phyloP scores from a whole-genome alignment of 2,888 invertebrate genomes.

The Ligdia adustata region DNA sequence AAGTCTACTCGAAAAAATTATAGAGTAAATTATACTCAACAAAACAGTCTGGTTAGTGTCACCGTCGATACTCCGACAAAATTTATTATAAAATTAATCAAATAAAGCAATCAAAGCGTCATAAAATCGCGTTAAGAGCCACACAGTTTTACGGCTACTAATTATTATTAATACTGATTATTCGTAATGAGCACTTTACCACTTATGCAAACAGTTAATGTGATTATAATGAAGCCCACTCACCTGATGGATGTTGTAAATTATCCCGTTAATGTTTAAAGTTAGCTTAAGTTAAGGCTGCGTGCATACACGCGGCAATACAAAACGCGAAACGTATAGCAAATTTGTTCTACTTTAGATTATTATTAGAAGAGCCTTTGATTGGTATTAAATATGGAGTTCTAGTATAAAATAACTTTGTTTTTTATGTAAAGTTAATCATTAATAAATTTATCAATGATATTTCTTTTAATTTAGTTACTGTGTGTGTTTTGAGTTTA shows the following conservation, averaged over 20 bases:
- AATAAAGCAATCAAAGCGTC: constrained; percentile 39
- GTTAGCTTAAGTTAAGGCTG: constrained; percentile 2
- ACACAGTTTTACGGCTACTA: constrained; percentile 39
- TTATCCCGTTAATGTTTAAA: constrained; percentile 46
- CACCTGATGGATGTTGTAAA: constrained; percentile 66
- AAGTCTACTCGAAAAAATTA: no score
- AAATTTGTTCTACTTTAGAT: no score
- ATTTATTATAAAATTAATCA: constrained; percentile 21
- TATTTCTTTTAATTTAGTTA: no score
- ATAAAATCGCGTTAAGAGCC: constrained; percentile 30
- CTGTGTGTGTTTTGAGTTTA: no score
- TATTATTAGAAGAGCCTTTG: no score
- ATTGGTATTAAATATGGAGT: no score
- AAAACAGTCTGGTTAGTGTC: no score
- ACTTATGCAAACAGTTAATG: constrained; percentile 56
- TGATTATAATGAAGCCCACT: constrained; percentile 47
- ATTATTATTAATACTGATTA: constrained; percentile 34
- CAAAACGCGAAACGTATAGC: no score
- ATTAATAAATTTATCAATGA: no score
- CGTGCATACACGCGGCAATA: not conserved
- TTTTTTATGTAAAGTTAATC: no score
- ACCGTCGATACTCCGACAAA: not conserved
- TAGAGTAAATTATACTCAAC: no score
- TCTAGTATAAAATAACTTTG: no score
- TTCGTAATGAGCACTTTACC: constrained; percentile 58